Base-by-base conservation (phyloP, 2,888 invertebrate genomes). In the Chesias legatella region DNA sequence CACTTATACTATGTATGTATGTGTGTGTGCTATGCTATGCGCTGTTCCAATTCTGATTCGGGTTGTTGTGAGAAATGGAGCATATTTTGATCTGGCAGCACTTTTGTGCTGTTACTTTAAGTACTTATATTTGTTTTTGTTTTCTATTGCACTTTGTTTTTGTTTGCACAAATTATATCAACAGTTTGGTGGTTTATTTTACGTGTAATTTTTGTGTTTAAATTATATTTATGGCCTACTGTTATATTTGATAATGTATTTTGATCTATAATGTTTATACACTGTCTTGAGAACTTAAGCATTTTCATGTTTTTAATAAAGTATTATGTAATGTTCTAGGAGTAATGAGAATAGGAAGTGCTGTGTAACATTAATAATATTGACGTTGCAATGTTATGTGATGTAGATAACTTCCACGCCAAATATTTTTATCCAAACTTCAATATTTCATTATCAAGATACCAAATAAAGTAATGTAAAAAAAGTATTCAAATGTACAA, bases 41-140 rank as follows among this genome's bases (percentile, higher is more conserved):
- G 33, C 37, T 40, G 34, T 49, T 51, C 41, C 11, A 35, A 48
- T 56, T 52, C 52, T 36, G 24, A 35, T 47, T 41, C 27, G 48
- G 51, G 56, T 44, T 48, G 29, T 25, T 30, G 22, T 37, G 24
- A 25, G 22, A 33, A 10, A n/a, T 27, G 7, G 28, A 10, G 21
- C 13, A 29, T 42, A 10, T 30, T 11, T 40, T 33, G 37, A 43
- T 48, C 45, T 38, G 36, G 27, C 42, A 35, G 25, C 35, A 38
- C 34, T 43, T 44, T 35, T 40, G 30, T 39, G 43, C 48, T 45
- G 45, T 42, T 43, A 37, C 38, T 55, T 35, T 51, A 52, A 53
- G 64, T 68, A 71, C 69, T 64, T 70, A 67, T 52, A 51, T 34
- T 55, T 53, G n/a, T n/a, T 60, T 56, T 63, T 58, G 63, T 61